phyloP scores from a whole-genome alignment of 1,140 invertebrate species.

The Drosophila lowei region DNA sequence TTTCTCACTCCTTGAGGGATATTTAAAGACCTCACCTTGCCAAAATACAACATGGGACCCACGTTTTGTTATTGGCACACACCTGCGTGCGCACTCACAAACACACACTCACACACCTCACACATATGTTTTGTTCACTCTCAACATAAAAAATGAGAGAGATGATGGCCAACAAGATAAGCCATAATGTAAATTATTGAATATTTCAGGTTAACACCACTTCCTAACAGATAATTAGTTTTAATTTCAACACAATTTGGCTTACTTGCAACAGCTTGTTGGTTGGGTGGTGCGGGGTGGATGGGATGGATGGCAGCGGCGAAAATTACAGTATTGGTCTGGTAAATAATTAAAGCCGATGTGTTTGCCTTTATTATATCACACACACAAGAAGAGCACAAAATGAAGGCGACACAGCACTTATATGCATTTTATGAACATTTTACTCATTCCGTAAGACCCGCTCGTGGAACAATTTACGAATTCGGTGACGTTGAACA shows the following conservation, averaged over 20 bases:
- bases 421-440: conserved; percentile 46
- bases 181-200: conserved; percentile 31
- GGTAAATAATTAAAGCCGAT: conserved; percentile 17
- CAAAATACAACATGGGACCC: too few species aligned
- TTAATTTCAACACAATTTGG: background rate
- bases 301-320: too few species aligned
- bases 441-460: conserved; percentile 23
- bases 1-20: too few species aligned
- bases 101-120: conserved; percentile 14
- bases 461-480: conserved; percentile 62
- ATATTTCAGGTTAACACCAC: conserved; percentile 23
- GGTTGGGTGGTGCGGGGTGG: conserved; percentile 12
- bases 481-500: conserved; percentile 62
- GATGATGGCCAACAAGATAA: conserved; percentile 6
- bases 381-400: conserved; percentile 23
- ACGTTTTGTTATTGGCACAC: conserved; percentile 46
- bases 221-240: conserved; percentile 9
- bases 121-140: background rate
- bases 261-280: conserved; percentile 22
- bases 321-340: conserved; percentile 1
- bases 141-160: conserved; percentile 14
- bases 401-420: conserved; percentile 6
- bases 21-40: too few species aligned
- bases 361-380: conserved; percentile 44
- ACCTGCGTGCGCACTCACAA: conserved; percentile 52